Conservation (phyloP, 2,888 invertebrate species). For the Nymphalis polychloros region DNA sequence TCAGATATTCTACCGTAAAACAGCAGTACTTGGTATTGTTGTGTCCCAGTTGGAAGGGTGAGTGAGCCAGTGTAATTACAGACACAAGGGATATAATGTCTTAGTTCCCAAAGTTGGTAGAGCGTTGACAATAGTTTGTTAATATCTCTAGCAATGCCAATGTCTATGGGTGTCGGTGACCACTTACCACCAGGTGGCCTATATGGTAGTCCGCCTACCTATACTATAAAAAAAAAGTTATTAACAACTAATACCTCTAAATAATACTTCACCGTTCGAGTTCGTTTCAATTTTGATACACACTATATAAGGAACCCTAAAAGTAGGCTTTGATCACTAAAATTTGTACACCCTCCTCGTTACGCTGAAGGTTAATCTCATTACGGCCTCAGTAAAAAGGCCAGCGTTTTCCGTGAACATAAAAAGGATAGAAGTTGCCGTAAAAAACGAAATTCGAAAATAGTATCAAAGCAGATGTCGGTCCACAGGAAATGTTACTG, state of each 20-base stretch:
- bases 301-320: conserved; percentile 16
- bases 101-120: too few relatives aligned
- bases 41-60: too few relatives aligned
- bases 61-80: too few relatives aligned
- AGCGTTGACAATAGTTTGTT: too few relatives aligned
- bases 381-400: conserved; percentile 36
- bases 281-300: not conserved
- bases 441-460: conserved; percentile 55
- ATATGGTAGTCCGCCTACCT: too few relatives aligned
- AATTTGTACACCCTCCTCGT: conserved; percentile 39
- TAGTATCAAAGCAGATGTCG: conserved; percentile 59
- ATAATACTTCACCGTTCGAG: not conserved
- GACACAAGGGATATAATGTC: too few relatives aligned
- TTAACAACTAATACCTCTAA: not conserved
- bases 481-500: conserved; percentile 4
- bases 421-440: conserved; percentile 40
- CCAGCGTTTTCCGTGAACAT: conserved; percentile 41
- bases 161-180: too few relatives aligned
- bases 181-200: too few relatives aligned
- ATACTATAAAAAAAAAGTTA: too few relatives aligned
- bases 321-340: conserved; percentile 33
- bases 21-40: too few relatives aligned
- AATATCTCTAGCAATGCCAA: too few relatives aligned
- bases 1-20: too few relatives aligned
- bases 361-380: conserved; percentile 41